Evolutionary conservation across 1,140 invertebrate species (phyloP).

Genomic region (Apis mellifera): Amel_HAv3.1 CM009936.2:3686501-3687000

Average conservation of each 20-base stretch:
- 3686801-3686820: slow-evolving; percentile 60
- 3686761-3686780: slow-evolving; percentile 41
- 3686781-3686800: slow-evolving; percentile 37
- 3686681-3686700: slow-evolving; percentile 54
- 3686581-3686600: neutral
- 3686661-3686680: slow-evolving; percentile 63
- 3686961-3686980: no score
- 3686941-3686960: no score
- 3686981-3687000: no score
- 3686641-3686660: slow-evolving; percentile 40
- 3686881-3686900: no score
- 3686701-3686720: slow-evolving; percentile 17
- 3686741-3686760: slow-evolving; percentile 44
- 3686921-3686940: neutral
- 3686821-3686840: slow-evolving; percentile 18
- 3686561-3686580: neutral
- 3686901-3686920: neutral
- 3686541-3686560: no score
- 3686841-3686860: neutral
- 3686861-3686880: neutral
- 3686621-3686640: slow-evolving; percentile 29
- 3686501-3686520: no score
- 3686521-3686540: no score
- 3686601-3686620: neutral
- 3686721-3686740: neutral